A percentile compares a stretch with the other conserved stretches of the same genome.
Conservation (phyloP, 2,113 vertebrate species). For the Hemibates koningsi region DNA sequence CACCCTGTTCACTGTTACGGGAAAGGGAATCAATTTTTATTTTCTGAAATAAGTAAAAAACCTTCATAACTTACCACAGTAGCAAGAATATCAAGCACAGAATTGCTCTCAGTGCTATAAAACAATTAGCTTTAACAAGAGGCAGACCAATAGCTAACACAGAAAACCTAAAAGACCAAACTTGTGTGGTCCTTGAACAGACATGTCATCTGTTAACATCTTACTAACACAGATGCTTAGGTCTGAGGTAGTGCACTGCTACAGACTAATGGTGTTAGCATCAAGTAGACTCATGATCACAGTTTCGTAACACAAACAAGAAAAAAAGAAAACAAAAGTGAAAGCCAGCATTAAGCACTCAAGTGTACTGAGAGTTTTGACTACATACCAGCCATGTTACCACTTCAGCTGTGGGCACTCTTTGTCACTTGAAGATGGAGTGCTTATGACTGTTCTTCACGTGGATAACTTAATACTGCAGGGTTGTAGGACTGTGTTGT, state of each 20-base stretch:
- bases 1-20: not conserved
- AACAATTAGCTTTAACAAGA: not conserved
- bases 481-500: not conserved
- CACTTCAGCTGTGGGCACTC: not conserved
- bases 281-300: not conserved
- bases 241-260: not conserved
- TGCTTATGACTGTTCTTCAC: slow-evolving; percentile 21
- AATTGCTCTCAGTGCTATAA: not conserved
- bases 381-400: not conserved
- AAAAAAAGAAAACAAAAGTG: not conserved
- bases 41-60: not conserved
- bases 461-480: not conserved
- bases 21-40: not conserved
- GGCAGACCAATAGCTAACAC: not conserved
- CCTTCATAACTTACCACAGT: not conserved
- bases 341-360: not conserved
- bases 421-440: not conserved
- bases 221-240: not conserved
- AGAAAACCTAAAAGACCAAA: not conserved
- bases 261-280: not conserved
- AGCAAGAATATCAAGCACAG: not conserved
- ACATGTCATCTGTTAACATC: not conserved
- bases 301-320: not conserved
- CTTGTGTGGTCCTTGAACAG: not conserved
- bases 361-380: not conserved